Percentiles rank a stretch among this genome's conserved stretches.
phyloP scores from a whole-genome alignment of 2,113 vertebrate species.

The Collichthys lucidus region DNA sequence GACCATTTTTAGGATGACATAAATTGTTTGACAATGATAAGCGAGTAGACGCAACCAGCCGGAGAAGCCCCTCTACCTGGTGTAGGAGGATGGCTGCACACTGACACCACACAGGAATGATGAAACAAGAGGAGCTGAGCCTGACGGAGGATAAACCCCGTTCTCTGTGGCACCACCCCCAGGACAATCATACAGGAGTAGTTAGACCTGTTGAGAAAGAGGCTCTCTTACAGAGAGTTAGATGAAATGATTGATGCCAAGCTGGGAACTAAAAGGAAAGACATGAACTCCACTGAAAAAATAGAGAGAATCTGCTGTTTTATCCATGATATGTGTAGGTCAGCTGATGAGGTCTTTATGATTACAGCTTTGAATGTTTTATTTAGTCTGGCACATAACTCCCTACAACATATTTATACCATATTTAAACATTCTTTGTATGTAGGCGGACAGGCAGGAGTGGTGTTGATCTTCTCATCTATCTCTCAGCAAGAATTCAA shows the following conservation, averaged over 20 bases:
- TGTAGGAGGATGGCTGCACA: neutral
- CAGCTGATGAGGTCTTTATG: too few relatives aligned
- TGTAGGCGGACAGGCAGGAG: neutral
- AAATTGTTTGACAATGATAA: neutral
- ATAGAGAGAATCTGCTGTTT: too few relatives aligned
- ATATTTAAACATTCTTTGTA: too few relatives aligned
- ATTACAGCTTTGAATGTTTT: too few relatives aligned
- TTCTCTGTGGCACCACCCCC: neutral
- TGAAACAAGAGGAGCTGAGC: neutral
- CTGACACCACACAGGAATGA: neutral
- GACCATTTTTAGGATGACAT: too few relatives aligned
- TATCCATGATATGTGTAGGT: too few relatives aligned
- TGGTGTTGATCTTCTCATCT: neutral
- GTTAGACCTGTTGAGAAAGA: neutral
- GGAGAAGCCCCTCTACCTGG: constrained; percentile 6
- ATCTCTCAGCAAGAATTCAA: neutral
- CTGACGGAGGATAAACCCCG: neutral
- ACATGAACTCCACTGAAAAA: too few relatives aligned
- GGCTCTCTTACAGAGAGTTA: neutral
- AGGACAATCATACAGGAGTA: neutral
- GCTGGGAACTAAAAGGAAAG: too few relatives aligned
- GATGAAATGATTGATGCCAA: neutral
- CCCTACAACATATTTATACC: too few relatives aligned
- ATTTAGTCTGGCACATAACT: too few relatives aligned
- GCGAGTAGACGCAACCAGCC: neutral